Conservation (phyloP, 2,113 vertebrate genomes). For the Hemibagrus wyckioides region DNA sequence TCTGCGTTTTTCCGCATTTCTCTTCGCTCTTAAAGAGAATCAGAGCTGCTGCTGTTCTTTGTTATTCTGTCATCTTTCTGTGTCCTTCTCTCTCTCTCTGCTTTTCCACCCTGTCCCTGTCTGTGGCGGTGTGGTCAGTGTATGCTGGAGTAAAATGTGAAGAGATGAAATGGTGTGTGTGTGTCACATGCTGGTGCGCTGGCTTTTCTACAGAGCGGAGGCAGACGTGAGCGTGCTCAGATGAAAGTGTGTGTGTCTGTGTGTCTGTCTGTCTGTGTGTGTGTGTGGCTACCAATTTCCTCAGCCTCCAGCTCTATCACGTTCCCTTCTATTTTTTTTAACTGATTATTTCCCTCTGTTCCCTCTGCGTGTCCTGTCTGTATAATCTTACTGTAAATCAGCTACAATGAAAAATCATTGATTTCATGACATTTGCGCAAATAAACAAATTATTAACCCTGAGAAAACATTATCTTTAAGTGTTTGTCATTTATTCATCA, state of each 20-base stretch:
- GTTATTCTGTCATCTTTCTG: neutral
- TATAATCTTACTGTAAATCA: constrained; percentile 73
- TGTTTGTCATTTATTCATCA: neutral
- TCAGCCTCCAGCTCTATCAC: constrained; percentile 29
- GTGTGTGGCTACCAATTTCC: neutral
- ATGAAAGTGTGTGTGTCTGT: neutral
- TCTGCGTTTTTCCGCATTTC: constrained; percentile 2
- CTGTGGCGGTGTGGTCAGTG: neutral
- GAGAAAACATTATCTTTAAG: neutral
- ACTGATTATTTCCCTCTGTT: constrained; percentile 47
- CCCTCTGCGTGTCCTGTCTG: constrained; percentile 56
- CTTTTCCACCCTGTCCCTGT: neutral
- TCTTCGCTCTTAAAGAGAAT: constrained; percentile 62
- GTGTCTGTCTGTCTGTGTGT: neutral
- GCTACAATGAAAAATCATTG: constrained; percentile 58
- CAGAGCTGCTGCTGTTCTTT: constrained; percentile 23
- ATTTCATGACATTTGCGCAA: constrained; percentile 72
- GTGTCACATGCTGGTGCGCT: constrained; percentile 5
- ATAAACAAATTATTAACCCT: constrained; percentile 71
- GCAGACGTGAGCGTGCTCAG: constrained; percentile 18
- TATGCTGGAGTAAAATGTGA: constrained; percentile 25
- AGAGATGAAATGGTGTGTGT: constrained; percentile 34
- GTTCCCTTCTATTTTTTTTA: constrained; percentile 25
- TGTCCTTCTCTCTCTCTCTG: neutral
- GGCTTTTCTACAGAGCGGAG: neutral